phyloP scores from a whole-genome alignment of 2,888 invertebrate species.

The Criorhina ranunculi region DNA sequence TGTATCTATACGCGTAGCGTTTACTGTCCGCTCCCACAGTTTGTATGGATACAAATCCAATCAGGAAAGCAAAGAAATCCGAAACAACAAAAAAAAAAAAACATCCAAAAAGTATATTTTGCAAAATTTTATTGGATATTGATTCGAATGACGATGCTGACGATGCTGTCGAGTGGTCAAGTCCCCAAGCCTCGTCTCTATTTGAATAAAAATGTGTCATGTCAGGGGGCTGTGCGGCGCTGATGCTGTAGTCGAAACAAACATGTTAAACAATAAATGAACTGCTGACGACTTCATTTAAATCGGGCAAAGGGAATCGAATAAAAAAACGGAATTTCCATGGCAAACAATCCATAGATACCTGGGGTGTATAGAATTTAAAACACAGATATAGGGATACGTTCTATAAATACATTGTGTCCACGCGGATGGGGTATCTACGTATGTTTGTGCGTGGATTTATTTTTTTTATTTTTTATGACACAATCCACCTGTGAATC shows the following conservation, averaged over 20 bases:
- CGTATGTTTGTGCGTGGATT: background rate
- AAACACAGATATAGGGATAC: background rate
- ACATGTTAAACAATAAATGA: conserved; percentile 67
- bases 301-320: conserved; percentile 37
- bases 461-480: conserved; percentile 28
- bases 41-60: conserved; percentile 46
- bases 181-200: conserved; percentile 40
- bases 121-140: conserved; percentile 68
- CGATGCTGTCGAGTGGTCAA: conserved; percentile 28
- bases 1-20: background rate
- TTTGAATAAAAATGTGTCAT: conserved; percentile 66
- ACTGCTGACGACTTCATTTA: conserved; percentile 71
- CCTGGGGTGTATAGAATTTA: conserved; percentile 4
- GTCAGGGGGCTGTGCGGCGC: background rate
- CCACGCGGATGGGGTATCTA: background rate
- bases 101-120: conserved; percentile 49
- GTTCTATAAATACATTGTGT: conserved; percentile 30
- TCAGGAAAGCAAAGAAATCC: conserved; percentile 47
- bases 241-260: conserved; percentile 30
- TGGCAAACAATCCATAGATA: conserved; percentile 35
- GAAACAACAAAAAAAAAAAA: conserved; percentile 10
- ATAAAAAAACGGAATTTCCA: background rate
- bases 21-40: conserved; percentile 15
- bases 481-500: conserved; percentile 52
- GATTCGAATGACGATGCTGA: conserved; percentile 49